Base-by-base conservation (phyloP, 2,797 vertebrate species). In the Sus cebifrons region DNA sequence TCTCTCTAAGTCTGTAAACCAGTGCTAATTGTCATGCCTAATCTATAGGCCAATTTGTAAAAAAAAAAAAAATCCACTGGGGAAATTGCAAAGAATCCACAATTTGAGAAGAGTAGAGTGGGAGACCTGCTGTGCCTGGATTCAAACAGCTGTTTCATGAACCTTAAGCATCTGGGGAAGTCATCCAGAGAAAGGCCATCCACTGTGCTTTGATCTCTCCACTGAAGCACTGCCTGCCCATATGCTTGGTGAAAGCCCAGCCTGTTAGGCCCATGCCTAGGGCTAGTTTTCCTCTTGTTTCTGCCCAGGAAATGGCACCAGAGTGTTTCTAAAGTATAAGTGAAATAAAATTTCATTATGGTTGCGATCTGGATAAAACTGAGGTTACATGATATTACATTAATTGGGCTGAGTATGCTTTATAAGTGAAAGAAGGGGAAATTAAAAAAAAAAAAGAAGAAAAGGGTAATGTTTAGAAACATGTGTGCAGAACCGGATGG, bases 121-220 rank as follows among this genome's bases (percentile, higher is more conserved):
- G 60, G 78, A 86, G 11, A 21, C 82, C 62, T 94, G 85, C 94
- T 96, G 94, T 71, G 94, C 32, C 15, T 71, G 68, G 74, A 64
- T 13, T 67, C 60, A 91, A 96, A 96, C 95, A 96, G 96, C 90
- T 96, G 97, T 86, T 97, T 90, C 54, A 79, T 68, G 93, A 97
- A 96, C 82, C 88, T 94, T 81, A 44, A 97, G 88, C 86, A 94
- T 95, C 91, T 95, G 95, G 65, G 56, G 78, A 97, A 96, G 96
- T 96, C 96, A 97, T 94, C 78, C 82, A 93, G 56, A 68, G 92
- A 88, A 94, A 92, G 74, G 86, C 73, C 29, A 70, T 97, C 88
- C n/a, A 62, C 82, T 58, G 85, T 0, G 78, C 90, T 92, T 91
- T 92, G 85, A 89, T 92, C 90, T 95, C 92, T 79, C 54, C 85